These are phyloP conservation scores for Pelodytes ibericus DNA, from an alignment of 2,797 vertebrate genomes.

Conservation along the genomic window DNA sequence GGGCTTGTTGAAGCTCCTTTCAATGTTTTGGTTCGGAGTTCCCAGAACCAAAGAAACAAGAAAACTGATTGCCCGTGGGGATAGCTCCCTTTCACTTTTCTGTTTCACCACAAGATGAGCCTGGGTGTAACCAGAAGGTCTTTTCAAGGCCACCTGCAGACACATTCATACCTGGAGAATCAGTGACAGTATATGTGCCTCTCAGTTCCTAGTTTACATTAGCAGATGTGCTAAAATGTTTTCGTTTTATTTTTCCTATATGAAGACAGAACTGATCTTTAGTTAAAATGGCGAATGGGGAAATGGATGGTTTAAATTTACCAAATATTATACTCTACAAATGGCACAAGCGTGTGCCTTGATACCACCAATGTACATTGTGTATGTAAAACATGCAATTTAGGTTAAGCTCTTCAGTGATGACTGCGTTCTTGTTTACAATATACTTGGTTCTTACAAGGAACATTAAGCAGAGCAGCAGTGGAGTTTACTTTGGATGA, in stretches of 20 bases:
- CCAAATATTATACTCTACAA: constrained; percentile 1
- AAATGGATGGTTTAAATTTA: constrained; percentile 2
- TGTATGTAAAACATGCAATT: neutral
- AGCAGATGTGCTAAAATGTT: constrained; percentile 18
- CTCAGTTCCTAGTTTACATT: constrained; percentile 13
- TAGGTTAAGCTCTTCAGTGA: neutral
- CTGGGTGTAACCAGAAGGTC: constrained; percentile 7
- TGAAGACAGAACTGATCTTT: neutral
- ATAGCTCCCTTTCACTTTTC: neutral
- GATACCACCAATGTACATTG: neutral
- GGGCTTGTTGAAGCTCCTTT: neutral
- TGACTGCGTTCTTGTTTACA: constrained; percentile 42
- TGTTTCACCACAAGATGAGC: constrained; percentile 20
- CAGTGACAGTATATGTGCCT: constrained; percentile 34
- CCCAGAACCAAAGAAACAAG: constrained; percentile 11
- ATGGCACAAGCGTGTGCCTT: neutral
- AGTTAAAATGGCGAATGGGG: constrained; percentile 1
- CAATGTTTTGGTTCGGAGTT: constrained; percentile 1
- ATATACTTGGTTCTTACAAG: neutral
- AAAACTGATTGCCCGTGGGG: constrained; percentile 4
- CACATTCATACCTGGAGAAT: neutral
- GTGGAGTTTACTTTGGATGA: constrained; percentile 9
- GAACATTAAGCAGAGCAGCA: constrained; percentile 15
- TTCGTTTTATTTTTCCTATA: constrained; percentile 14
- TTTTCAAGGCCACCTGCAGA: constrained; percentile 21